Evolutionary conservation across 2,797 vertebrate species (phyloP).

Genomic region (Psittacula echo): DNA sequence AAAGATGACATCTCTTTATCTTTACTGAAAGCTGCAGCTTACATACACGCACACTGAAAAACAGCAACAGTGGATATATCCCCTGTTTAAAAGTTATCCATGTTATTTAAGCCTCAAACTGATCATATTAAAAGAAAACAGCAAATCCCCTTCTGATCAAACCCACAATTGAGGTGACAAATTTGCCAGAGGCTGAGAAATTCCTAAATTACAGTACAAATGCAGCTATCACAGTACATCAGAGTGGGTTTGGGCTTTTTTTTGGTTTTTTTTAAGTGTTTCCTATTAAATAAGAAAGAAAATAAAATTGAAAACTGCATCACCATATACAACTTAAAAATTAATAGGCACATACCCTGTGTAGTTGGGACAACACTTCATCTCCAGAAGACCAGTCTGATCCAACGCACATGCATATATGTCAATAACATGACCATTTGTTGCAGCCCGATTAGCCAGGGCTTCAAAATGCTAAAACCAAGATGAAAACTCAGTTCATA

Average conservation of each 20-base stretch:
- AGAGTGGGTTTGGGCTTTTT: not conserved
- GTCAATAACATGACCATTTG: constrained; percentile 93
- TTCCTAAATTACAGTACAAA: not conserved
- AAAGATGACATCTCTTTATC: not conserved
- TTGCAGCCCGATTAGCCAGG: constrained; percentile 89
- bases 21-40: not conserved
- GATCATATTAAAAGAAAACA: not conserved
- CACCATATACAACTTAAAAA: not conserved
- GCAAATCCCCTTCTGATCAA: not conserved
- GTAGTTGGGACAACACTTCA: constrained; percentile 95
- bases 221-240: not conserved
- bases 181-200: not conserved
- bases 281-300: not conserved
- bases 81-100: not conserved
- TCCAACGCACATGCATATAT: constrained; percentile 96
- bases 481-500: constrained; percentile 37
- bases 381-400: constrained; percentile 95
- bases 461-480: constrained; percentile 90
- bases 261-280: not conserved
- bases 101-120: not conserved
- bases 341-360: constrained; percentile 85
- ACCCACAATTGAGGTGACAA: not conserved
- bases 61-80: not conserved
- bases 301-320: not conserved
- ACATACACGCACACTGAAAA: not conserved